A percentile compares a stretch with the other conserved stretches of the same genome.
Evolutionary conservation across 2,888 invertebrate genomes (phyloP).

Genomic region (Drosophila austrosaltans): DNA sequence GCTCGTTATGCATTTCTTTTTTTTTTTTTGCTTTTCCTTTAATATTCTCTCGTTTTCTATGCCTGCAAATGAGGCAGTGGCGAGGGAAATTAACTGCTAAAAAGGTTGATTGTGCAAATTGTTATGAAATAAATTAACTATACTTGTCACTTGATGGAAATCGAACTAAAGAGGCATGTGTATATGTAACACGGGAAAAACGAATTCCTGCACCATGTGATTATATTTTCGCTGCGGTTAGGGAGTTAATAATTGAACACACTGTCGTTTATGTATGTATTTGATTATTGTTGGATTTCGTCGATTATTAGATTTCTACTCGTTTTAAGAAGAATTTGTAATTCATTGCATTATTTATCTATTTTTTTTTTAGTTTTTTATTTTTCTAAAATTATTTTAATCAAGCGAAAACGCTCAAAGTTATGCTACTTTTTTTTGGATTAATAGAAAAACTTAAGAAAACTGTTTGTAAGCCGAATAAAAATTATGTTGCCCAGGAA

Average conservation of each 20-base stretch:
- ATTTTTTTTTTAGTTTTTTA: slow-evolving; percentile 33
- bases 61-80: slow-evolving; percentile 23
- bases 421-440: slow-evolving; percentile 56
- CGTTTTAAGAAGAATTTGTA: slow-evolving; percentile 45
- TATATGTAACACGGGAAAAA: slow-evolving; percentile 19
- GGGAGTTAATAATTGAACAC: slow-evolving; percentile 50
- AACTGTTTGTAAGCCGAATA: slow-evolving; percentile 76
- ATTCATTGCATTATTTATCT: slow-evolving; percentile 34
- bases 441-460: slow-evolving; percentile 69
- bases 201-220: slow-evolving; percentile 17
- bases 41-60: slow-evolving; percentile 7
- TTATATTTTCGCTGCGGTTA: slow-evolving; percentile 18
- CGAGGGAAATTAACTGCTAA: slow-evolving; percentile 8
- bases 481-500: slow-evolving; percentile 78
- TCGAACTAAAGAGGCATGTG: background rate
- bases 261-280: slow-evolving; percentile 48
- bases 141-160: slow-evolving; percentile 22
- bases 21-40: background rate
- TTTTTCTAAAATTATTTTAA: slow-evolving; percentile 44
- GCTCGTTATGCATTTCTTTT: slow-evolving; percentile 37
- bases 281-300: slow-evolving; percentile 50
- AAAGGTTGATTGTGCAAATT: slow-evolving; percentile 25
- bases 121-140: slow-evolving; percentile 42
- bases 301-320: slow-evolving; percentile 42
- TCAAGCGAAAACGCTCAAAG: slow-evolving; percentile 55